A percentile compares a stretch with the other conserved stretches of the same genome.
Conservation (phyloP, 2,797 vertebrate species). For the Columba guinea region DNA sequence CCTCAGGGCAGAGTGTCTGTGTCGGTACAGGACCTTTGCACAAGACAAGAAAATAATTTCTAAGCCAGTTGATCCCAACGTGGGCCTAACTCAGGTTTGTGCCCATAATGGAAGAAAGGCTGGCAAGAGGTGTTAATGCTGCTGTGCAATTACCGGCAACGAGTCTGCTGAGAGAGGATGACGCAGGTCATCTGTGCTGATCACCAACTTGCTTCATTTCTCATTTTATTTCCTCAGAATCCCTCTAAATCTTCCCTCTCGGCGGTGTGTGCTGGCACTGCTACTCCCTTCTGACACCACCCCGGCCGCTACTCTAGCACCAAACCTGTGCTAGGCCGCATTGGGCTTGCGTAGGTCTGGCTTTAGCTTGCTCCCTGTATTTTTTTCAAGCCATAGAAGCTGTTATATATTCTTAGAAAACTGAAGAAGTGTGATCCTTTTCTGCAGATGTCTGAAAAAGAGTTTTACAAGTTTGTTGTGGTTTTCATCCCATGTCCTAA, state of each 20-base stretch:
- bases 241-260: neutral
- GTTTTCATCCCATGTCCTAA: conserved; percentile 6
- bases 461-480: conserved; percentile 19
- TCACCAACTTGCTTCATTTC: neutral
- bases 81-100: neutral
- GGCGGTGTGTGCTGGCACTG: neutral
- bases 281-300: neutral
- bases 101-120: neutral
- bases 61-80: neutral
- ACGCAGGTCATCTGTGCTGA: neutral
- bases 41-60: neutral
- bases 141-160: neutral
- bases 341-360: neutral
- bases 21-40: neutral
- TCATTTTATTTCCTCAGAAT: neutral
- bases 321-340: neutral
- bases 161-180: neutral
- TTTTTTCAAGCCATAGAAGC: conserved; percentile 48
- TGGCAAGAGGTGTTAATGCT: neutral
- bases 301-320: neutral
- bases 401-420: conserved; percentile 30
- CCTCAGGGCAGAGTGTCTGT: neutral
- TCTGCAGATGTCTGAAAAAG: conserved; percentile 32
- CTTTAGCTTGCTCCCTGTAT: neutral
- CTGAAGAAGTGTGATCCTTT: conserved; percentile 43